These are phyloP conservation scores for Batillaria attramentaria DNA, from an alignment of 1,140 invertebrate species.

Conservation along the genomic window DNA sequence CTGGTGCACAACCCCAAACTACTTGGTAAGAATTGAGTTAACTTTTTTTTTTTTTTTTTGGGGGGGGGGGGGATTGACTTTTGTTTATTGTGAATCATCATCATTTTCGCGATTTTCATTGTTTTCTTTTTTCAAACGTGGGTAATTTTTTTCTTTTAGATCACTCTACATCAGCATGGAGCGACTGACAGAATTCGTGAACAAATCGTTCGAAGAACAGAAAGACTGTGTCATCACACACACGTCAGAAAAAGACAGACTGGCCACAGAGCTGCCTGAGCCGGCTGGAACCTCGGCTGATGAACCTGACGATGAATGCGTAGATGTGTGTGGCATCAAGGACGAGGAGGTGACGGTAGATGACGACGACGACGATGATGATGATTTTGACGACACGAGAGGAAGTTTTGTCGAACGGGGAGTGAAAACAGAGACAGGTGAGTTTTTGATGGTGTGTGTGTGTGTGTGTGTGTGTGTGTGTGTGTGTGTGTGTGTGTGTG, in stretches of 20 bases:
- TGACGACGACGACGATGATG: neutral
- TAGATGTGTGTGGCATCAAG: conserved; percentile 31
- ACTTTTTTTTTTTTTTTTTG: too few species aligned
- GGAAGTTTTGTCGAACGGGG: neutral
- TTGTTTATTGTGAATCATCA: too few species aligned
- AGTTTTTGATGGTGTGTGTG: neutral
- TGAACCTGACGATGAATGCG: conserved; percentile 13
- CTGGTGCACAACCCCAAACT: too few species aligned
- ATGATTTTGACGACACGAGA: neutral
- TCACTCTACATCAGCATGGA: conserved; percentile 43
- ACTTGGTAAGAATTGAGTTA: too few species aligned
- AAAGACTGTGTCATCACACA: neutral
- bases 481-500: conserved; percentile 19
- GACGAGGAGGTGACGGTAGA: conserved; percentile 31
- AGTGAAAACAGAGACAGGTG: neutral
- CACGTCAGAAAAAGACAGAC: neutral
- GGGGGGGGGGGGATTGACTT: too few species aligned
- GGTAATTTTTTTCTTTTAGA: too few species aligned
- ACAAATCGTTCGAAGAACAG: conserved; percentile 41
- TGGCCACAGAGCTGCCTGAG: neutral
- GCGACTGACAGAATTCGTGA: conserved; percentile 40
- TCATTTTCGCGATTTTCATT: too few species aligned
- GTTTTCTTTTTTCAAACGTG: too few species aligned
- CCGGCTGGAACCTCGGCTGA: neutral
- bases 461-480: conserved; percentile 13